Percentiles rank a stretch among this genome's conserved stretches.
Conservation (phyloP, 2,888 invertebrate species). For the Saturnia pavonia region DNA sequence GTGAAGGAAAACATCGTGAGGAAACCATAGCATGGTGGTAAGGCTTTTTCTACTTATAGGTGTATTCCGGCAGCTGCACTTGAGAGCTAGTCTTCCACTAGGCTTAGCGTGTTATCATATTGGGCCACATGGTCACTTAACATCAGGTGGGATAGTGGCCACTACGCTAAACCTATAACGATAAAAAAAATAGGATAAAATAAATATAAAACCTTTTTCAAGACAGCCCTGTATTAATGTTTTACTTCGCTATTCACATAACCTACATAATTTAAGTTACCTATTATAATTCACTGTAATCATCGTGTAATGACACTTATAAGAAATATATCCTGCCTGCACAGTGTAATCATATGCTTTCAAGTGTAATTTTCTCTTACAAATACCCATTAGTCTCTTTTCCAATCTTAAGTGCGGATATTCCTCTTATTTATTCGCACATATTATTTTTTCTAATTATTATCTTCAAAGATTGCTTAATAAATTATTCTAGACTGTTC, state of each 20-base stretch:
- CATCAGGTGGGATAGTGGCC: too few species aligned
- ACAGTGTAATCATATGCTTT: neutral
- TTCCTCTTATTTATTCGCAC: neutral
- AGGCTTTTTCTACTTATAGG: too few species aligned
- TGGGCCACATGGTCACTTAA: too few species aligned
- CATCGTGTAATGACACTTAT: conserved; percentile 2
- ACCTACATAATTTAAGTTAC: neutral
- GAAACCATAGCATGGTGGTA: too few species aligned
- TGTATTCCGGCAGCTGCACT: too few species aligned
- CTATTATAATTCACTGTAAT: neutral
- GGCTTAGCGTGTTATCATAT: too few species aligned
- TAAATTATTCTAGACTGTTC: neutral
- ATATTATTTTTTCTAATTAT: neutral
- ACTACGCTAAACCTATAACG: too few species aligned
- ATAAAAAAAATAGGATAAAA: too few species aligned
- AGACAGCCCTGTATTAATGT: neutral
- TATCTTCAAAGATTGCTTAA: neutral
- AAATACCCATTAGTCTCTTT: neutral
- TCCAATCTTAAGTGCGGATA: neutral
- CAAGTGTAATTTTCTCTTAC: neutral
- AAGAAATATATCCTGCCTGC: neutral
- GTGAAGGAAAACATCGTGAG: too few species aligned
- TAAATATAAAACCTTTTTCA: too few species aligned
- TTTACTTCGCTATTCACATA: neutral
- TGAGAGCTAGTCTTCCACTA: too few species aligned